Evolutionary conservation across 2,888 invertebrate species (phyloP), one percentile per base, ranked within the genome.

Genomic region (Chorisops tibialis): DNA sequence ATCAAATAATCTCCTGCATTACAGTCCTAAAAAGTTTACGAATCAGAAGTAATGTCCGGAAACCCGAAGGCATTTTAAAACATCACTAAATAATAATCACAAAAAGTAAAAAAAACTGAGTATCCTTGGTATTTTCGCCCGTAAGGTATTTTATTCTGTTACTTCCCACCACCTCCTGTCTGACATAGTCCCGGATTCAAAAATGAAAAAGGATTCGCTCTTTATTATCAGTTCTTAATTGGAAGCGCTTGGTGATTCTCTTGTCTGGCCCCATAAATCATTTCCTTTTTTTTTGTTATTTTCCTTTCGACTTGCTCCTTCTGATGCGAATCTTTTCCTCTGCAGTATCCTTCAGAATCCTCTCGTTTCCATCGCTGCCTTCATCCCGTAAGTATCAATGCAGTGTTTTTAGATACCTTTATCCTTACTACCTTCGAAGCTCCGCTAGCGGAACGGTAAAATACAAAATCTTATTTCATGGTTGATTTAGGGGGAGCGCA

Each of bases 391-490:
- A n/a, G n/a, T n/a, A n/a, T n/a, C n/a, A n/a, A n/a, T n/a, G n/a
- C n/a, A n/a, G n/a, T n/a, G n/a, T n/a, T n/a, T n/a, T n/a, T n/a
- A n/a, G n/a, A n/a, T n/a, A n/a, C n/a, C n/a, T n/a, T n/a, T n/a
- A n/a, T n/a, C n/a, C n/a, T n/a, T n/a, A n/a, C n/a, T n/a, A n/a
- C n/a, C n/a, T n/a, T n/a, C n/a, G n/a, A n/a, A n/a, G n/a, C n/a
- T n/a, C n/a, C n/a, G n/a, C n/a, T n/a, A 45, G 24, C 30, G 18
- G 24, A 30, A 18, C 43, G 45, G 12, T 30, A 22, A 38, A 45
- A 47, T 14, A 48, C 18, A 49, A 60, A 60, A 60, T 60, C 59
- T 60, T 60, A 60, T 60, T 60, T 60, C 59, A 60, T 60, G 59
- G 50, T 62, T 56, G 62, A 62, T 50, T 59, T 62, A 59, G 35